Base-by-base conservation (phyloP, 1,140 invertebrate genomes). In the Leptoteleia sp. region DNA sequence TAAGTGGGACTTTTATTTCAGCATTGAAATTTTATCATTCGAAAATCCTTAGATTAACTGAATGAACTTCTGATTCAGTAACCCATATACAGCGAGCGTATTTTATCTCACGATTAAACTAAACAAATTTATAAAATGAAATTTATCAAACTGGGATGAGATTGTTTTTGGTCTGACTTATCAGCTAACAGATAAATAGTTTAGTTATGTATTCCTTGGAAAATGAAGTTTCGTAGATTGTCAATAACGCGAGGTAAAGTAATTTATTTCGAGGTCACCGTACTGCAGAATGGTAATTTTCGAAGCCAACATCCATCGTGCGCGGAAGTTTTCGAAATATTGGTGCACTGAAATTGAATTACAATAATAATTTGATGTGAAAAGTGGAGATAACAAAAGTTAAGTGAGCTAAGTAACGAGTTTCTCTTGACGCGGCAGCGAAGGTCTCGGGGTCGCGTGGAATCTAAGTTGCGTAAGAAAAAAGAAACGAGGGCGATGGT, bases 291-390 rank as follows among this genome's bases (percentile, higher is more conserved):
- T 15, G 4, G 15, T 48, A 48, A 48, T 48, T 48, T 52, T 48
- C 19, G n/a, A 13, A 35, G 11, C 16, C 17, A 19, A 37, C 31
- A 35, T n/a, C n/a, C n/a, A 52, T 1, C 12, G 31, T 3, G n/a
- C 7, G 15, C 12, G 4, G 1, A 33, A 16, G 1, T 55, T 55
- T 40, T 38, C 25, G 5, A 12, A n/a, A 22, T 47, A 47, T 35
- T 37, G 17, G 15, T 16, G 42, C n/a, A 47, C 11, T 42, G 4
- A 29, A 45, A 61, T 33, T 48, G 22, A 64, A 64, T 64, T 40
- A 64, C 19, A 42, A 64, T 52, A 42, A 52, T 64, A 29, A 52
- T 50, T 64, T 33, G 25, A 64, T 50, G 47, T n/a, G 12, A 52
- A 50, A 50, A 50, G 22, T 15, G 9, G 9, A 70, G 52, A 57